These are phyloP conservation scores for Agrenia bidenticulata DNA, from an alignment of 2,888 invertebrate genomes.

Conservation along the genomic window DNA sequence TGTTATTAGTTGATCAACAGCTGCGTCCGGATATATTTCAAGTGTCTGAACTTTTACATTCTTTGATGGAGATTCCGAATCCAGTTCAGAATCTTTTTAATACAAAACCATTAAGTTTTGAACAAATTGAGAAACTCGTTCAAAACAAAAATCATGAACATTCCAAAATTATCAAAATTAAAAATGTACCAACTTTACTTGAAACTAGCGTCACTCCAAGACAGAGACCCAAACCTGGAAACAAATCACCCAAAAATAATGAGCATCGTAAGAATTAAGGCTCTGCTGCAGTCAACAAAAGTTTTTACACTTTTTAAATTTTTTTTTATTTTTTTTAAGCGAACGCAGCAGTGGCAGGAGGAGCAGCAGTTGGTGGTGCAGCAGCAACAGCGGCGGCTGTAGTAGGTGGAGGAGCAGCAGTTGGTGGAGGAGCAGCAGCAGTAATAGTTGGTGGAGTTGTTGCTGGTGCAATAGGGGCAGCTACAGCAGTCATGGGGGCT, in stretches of 20 bases:
- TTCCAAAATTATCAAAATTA: neutral
- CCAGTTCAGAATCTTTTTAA: neutral
- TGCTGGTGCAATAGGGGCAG: too few species aligned
- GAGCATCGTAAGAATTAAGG: slow-evolving; percentile 27
- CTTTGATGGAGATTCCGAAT: neutral
- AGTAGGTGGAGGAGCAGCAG: slow-evolving; percentile 20
- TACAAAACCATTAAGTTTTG: neutral
- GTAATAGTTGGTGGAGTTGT: too few species aligned
- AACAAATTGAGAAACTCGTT: neutral
- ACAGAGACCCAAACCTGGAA: slow-evolving; percentile 73
- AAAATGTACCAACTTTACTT: slow-evolving; percentile 11
- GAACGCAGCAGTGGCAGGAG: neutral
- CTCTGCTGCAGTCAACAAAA: slow-evolving; percentile 12
- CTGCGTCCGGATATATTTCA: slow-evolving; percentile 84
- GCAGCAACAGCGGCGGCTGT: slow-evolving; percentile 48
- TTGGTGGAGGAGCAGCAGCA: too few species aligned
- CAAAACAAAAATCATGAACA: neutral
- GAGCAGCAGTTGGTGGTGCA: slow-evolving; percentile 23
- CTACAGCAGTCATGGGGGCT: too few species aligned
- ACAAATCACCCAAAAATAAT: too few species aligned
- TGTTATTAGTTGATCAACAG: slow-evolving; percentile 81
- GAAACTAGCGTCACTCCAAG: slow-evolving; percentile 77
- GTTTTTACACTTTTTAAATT: neutral
- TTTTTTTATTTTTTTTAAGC: too few species aligned
- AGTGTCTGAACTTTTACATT: slow-evolving; percentile 52